A percentile compares a stretch with the other conserved stretches of the same genome.
These are phyloP conservation scores for Trididemnum miniatum DNA, from an alignment of 23 tunicate species.

Conservation along the genomic window DNA sequence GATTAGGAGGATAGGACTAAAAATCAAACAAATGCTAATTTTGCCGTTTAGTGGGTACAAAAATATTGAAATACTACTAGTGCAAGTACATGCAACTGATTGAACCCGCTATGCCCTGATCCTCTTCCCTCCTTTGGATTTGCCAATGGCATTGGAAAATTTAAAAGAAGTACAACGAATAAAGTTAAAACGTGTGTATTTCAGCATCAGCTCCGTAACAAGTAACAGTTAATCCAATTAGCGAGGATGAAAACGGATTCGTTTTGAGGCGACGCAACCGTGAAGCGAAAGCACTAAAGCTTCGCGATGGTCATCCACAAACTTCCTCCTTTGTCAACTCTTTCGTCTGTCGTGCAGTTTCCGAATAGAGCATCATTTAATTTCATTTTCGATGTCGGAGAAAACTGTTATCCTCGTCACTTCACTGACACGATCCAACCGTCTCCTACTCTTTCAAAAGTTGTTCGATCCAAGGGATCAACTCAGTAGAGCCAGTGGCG, in stretches of 20 bases:
- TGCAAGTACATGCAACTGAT: too few species aligned
- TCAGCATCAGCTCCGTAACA: too few species aligned
- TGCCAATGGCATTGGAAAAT: too few species aligned
- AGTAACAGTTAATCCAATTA: not conserved
- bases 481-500: not conserved
- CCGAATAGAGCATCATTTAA: conserved; percentile 2
- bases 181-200: not conserved
- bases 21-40: too few species aligned
- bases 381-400: not conserved
- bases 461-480: not conserved
- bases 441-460: not conserved
- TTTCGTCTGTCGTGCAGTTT: conserved; percentile 5
- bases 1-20: too few species aligned
- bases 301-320: not conserved
- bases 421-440: not conserved
- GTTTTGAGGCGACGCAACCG: not conserved
- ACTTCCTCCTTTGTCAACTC: not conserved
- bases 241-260: not conserved
- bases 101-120: too few species aligned
- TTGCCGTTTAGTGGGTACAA: too few species aligned
- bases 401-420: not conserved
- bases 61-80: too few species aligned
- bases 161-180: too few species aligned
- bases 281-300: not conserved
- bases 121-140: too few species aligned